Conservation (phyloP, 2,888 invertebrate species). For the Aphidoletes aphidimyza region DNA sequence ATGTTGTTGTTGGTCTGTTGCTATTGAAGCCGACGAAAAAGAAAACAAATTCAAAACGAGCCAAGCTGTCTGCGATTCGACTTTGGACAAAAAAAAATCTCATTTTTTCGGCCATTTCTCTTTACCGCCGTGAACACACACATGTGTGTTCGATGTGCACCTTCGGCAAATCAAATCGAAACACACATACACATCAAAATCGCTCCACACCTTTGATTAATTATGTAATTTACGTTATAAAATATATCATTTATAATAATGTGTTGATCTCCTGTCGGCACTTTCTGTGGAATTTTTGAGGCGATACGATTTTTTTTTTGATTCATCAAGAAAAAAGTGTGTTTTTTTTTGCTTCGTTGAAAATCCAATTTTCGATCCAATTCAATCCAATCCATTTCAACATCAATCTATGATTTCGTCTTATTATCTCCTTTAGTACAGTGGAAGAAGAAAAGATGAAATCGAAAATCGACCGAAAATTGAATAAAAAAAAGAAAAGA, state of each 20-base stretch:
- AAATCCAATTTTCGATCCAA: neutral
- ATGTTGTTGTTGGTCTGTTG: neutral
- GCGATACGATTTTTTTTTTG: slow-evolving; percentile 21
- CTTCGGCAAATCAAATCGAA: too few species aligned
- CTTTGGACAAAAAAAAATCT: too few species aligned
- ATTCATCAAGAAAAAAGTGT: neutral
- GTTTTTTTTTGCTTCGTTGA: neutral
- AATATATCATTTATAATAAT: slow-evolving; percentile 53
- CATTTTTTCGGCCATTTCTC: neutral
- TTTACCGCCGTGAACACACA: too few species aligned
- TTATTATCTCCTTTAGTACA: neutral
- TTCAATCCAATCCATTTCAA: slow-evolving; percentile 2
- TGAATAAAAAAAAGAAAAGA: neutral
- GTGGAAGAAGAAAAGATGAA: neutral
- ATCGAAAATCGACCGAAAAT: neutral
- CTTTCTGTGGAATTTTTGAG: neutral
- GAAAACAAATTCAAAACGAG: slow-evolving; percentile 37
- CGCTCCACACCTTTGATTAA: slow-evolving; percentile 51
- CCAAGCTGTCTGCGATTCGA: neutral
- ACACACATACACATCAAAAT: neutral
- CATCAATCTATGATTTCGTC: neutral
- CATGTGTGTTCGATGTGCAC: too few species aligned
- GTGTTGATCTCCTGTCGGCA: slow-evolving; percentile 54
- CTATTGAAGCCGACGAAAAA: neutral
- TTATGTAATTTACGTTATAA: slow-evolving; percentile 53